phyloP scores from a whole-genome alignment of 2,888 invertebrate species.

The Agrilus cyanescens region DNA sequence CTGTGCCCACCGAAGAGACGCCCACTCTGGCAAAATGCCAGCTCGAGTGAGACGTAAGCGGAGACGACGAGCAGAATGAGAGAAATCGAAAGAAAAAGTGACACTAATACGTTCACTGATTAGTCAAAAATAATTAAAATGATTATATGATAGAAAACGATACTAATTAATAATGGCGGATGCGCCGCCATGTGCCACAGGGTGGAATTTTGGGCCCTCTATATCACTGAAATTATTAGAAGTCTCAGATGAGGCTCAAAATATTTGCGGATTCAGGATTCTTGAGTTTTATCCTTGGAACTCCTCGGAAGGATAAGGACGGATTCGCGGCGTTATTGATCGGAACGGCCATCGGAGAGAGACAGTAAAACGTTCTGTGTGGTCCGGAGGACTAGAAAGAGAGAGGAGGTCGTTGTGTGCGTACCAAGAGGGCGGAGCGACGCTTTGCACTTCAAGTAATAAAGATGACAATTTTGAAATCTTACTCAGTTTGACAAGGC shows the following conservation, averaged over 20 bases:
- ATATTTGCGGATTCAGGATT: no score
- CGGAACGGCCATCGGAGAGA: constrained; percentile 10
- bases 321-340: neutral
- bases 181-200: no score
- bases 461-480: constrained; percentile 41
- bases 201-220: no score
- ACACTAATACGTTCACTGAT: no score
- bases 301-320: no score
- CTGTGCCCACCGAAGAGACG: constrained; percentile 19
- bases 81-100: neutral
- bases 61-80: neutral
- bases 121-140: no score
- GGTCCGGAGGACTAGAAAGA: constrained; percentile 13
- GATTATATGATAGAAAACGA: no score
- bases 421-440: constrained; percentile 14
- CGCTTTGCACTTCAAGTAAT: constrained; percentile 27
- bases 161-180: no score
- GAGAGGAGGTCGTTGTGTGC: constrained; percentile 10
- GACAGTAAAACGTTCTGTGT: constrained; percentile 16
- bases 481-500: constrained; percentile 40
- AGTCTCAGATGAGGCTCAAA: no score
- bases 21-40: constrained; percentile 26
- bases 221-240: no score
- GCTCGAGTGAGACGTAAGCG: constrained; percentile 27
- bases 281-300: no score